phyloP scores from a whole-genome alignment of 2,888 invertebrate species.

The Caenorhabditis sp. region DNA sequence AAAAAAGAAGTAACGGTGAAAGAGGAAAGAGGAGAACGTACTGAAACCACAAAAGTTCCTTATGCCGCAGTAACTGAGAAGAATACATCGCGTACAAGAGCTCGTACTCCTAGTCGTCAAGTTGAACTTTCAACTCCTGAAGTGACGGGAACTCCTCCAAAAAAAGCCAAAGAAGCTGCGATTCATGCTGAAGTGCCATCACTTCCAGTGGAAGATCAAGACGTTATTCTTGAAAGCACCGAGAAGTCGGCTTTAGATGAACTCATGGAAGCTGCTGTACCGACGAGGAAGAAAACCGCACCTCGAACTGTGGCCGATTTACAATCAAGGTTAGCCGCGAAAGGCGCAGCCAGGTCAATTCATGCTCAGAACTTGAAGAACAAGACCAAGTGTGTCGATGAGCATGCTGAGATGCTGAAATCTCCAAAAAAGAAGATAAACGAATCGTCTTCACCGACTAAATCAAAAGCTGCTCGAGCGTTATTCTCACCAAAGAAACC shows the following conservation, averaged over 20 bases:
- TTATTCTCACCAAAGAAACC: slow-evolving; percentile 48
- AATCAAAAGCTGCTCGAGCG: slow-evolving; percentile 35
- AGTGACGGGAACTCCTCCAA: slow-evolving; percentile 56
- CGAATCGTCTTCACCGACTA: slow-evolving; percentile 1
- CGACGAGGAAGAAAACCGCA: slow-evolving; percentile 41
- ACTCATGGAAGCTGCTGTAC: slow-evolving; percentile 24
- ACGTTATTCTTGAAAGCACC: slow-evolving; percentile 22
- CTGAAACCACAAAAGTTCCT: not conserved
- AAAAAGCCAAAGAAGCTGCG: slow-evolving; percentile 34
- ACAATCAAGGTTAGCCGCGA: slow-evolving; percentile 56
- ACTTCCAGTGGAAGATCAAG: not conserved
- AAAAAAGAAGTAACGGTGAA: not conserved
- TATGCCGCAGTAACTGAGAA: slow-evolving; percentile 16
- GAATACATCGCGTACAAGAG: slow-evolving; percentile 28
- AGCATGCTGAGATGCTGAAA: slow-evolving; percentile 58
- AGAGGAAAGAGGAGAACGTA: slow-evolving; percentile 4
- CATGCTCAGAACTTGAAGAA: slow-evolving; percentile 64
- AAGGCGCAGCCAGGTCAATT: slow-evolving; percentile 53
- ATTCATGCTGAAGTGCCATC: slow-evolving; percentile 13
- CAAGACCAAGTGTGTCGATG: slow-evolving; percentile 59
- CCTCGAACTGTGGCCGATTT: slow-evolving; percentile 60
- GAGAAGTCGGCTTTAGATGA: slow-evolving; percentile 53
- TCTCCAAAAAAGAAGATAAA: slow-evolving; percentile 54
- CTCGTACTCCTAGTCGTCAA: slow-evolving; percentile 52
- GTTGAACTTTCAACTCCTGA: slow-evolving; percentile 29